phyloP scores from a whole-genome alignment of 2,797 vertebrate species.

The Hypotaenidia philippensis region DNA sequence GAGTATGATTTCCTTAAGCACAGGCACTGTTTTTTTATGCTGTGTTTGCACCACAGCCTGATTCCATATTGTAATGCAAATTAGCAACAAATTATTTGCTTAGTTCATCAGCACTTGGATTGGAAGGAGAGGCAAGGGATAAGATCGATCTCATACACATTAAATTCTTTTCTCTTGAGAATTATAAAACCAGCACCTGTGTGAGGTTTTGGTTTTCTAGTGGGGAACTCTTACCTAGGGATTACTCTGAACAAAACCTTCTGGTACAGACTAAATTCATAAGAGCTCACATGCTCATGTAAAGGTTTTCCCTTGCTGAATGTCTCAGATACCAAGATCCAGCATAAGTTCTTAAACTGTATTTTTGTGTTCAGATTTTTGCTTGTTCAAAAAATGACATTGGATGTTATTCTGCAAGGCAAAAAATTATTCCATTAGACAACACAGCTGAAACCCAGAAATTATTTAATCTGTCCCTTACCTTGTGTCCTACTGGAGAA shows the following conservation, averaged over 20 bases:
- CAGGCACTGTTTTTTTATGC: neutral
- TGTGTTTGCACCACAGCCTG: neutral
- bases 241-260: conserved; percentile 19
- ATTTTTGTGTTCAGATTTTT: conserved; percentile 11
- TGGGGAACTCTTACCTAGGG: neutral
- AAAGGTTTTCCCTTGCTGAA: neutral
- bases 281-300: rapidly evolving
- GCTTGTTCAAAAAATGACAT: neutral
- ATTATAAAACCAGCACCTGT: neutral
- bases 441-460: neutral
- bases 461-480: neutral
- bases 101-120: neutral
- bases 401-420: neutral
- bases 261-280: neutral
- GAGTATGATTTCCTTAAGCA: neutral
- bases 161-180: neutral
- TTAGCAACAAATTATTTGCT: neutral
- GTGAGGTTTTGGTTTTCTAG: neutral
- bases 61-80: neutral
- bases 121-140: neutral
- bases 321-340: neutral
- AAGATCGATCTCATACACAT: neutral
- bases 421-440: neutral
- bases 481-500: conserved; percentile 67
- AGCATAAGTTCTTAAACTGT: neutral